Base-by-base conservation (phyloP, 2,888 invertebrate genomes). In the Lordiphosa andalusiaca region DNA sequence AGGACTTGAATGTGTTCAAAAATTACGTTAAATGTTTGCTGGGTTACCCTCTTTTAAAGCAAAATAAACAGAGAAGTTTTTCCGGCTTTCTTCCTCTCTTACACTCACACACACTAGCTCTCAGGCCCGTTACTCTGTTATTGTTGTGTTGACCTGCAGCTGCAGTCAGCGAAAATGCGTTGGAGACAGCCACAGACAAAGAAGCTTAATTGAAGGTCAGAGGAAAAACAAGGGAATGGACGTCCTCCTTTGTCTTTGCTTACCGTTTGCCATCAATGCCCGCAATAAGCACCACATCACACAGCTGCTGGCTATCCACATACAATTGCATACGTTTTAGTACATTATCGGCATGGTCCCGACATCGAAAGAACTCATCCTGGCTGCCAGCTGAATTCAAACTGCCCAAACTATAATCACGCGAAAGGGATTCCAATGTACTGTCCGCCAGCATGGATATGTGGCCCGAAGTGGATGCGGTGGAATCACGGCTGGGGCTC, bases 271-370 rank as follows among this genome's bases (percentile, higher is more conserved):
- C 93, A 88, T 91, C 91, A 69, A 90, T 90, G 87, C 94, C 96
- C 63, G 95, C 96, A 75, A 97, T 93, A 21, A 98, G 92, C 16
- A 93, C 93, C 48, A 98, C 95, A 91, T 98, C 98, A 87, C 96
- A 96, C 51, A 98, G 91, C 89, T 95, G 94, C 80, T 95, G 93
- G 60, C 94, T 93, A 85, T 94, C 93, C 69, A 95, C 92, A 90
- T 96, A 96, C 51, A 92, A 92, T 87, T 94, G 94, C 93, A 97
- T 95, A 85, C 94, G 94, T 73, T 93, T 93, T 51, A 97, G 91
- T 83, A 96, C 94, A 55, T 92, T 92, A 86, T 95, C 95, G 6
- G 97, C 94, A 90, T 97, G 96, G 85, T 94, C 94, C 78, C 92
- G 92, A 87, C 93, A 93, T 76, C 93, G 92, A 89, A 94, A 95